phyloP scores from a whole-genome alignment of 2,888 invertebrate genomes.

The Eupithecia abbreviata region DNA sequence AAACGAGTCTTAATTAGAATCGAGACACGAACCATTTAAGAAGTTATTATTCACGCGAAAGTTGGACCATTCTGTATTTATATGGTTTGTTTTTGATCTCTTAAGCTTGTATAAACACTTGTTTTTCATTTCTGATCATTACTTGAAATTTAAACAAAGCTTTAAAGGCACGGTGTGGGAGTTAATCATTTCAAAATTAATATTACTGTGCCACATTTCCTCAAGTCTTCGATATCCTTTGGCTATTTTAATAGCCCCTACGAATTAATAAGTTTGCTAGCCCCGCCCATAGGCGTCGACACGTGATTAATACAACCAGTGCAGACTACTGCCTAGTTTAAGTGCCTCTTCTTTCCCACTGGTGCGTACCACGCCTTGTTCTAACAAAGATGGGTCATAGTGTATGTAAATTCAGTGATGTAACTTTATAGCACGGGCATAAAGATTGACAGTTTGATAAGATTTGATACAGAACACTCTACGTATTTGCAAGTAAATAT shows the following conservation, averaged over 20 bases:
- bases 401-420: constrained; percentile 43
- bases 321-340: constrained; percentile 72
- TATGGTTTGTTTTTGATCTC: not conserved
- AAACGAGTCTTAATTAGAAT: not conserved
- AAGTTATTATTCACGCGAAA: not conserved
- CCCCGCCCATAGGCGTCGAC: constrained; percentile 81
- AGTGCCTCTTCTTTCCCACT: constrained; percentile 61
- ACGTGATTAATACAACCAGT: constrained; percentile 75
- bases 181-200: not conserved
- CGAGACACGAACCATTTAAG: not conserved
- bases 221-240: constrained; percentile 52
- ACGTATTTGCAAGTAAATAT: constrained; percentile 5
- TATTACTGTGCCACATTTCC: not conserved
- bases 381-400: constrained; percentile 34
- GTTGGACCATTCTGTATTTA: not conserved
- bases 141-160: not conserved
- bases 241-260: constrained; percentile 72
- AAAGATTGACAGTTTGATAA: constrained; percentile 9
- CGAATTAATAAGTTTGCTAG: constrained; percentile 76
- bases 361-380: constrained; percentile 62
- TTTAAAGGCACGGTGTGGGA: not conserved
- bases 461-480: not conserved
- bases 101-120: not conserved
- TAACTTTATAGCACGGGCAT: not conserved
- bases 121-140: not conserved